Percentiles rank a stretch among this genome's conserved stretches.
Conservation (phyloP, 2,797 vertebrate genomes). For the Chelon labrosus region DNA sequence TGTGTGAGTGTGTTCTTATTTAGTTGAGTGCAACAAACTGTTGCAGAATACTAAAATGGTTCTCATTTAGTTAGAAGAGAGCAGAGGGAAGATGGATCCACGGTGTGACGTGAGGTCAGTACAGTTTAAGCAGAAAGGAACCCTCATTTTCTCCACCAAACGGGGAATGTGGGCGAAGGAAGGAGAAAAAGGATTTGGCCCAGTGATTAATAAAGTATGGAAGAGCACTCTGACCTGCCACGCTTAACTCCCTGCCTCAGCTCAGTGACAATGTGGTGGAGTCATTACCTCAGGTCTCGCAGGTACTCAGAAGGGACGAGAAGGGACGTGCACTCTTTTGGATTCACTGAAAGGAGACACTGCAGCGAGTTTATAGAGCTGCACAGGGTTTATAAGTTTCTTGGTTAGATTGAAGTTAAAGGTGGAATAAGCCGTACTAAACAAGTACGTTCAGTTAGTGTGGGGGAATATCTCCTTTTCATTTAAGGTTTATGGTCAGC, state of each 20-base stretch:
- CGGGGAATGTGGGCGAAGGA: slow-evolving; percentile 68
- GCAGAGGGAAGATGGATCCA: slow-evolving; percentile 36
- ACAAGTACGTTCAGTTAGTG: too few species aligned
- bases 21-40: too few species aligned
- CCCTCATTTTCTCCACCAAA: slow-evolving; percentile 64
- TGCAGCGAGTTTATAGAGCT: slow-evolving; percentile 22
- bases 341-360: slow-evolving; percentile 32
- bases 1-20: slow-evolving; percentile 6
- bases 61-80: slow-evolving; percentile 22
- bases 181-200: slow-evolving; percentile 68
- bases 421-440: not conserved
- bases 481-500: too few species aligned
- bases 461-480: too few species aligned
- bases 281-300: slow-evolving; percentile 71
- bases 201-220: slow-evolving; percentile 59
- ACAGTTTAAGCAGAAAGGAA: slow-evolving; percentile 61
- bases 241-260: slow-evolving; percentile 47
- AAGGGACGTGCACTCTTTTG: slow-evolving; percentile 44
- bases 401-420: slow-evolving; percentile 5
- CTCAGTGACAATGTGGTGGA: slow-evolving; percentile 78
- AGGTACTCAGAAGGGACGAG: slow-evolving; percentile 49
- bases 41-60: not conserved
- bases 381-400: slow-evolving; percentile 13
- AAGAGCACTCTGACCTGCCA: slow-evolving; percentile 68
- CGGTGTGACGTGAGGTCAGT: slow-evolving; percentile 51